Conservation (phyloP, 2,113 vertebrate species). For the human region GRCh38 chr11:35404001-35404500, state of each 20-base stretch:
- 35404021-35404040: not conserved
- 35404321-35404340: not conserved
- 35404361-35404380: not conserved
- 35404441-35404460: not conserved
- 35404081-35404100: not conserved
- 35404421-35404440: not conserved
- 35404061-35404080: not conserved
- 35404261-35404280: not conserved
- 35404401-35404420: not conserved
- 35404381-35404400: not conserved
- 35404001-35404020: not conserved
- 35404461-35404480: not conserved
- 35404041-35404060: not conserved
- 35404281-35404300: not conserved
- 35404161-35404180: constrained; percentile 13
- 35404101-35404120: not conserved
- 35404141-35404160: not conserved
- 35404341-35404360: not conserved
- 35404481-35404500: not conserved
- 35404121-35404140: not conserved
- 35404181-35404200: not conserved
- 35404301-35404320: constrained; percentile 60
- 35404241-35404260: not conserved
- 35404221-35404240: not conserved
- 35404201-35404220: not conserved